These are phyloP conservation scores for Emydoidea blandingii DNA, from an alignment of 2,797 vertebrate species.

Conservation along the genomic window DNA sequence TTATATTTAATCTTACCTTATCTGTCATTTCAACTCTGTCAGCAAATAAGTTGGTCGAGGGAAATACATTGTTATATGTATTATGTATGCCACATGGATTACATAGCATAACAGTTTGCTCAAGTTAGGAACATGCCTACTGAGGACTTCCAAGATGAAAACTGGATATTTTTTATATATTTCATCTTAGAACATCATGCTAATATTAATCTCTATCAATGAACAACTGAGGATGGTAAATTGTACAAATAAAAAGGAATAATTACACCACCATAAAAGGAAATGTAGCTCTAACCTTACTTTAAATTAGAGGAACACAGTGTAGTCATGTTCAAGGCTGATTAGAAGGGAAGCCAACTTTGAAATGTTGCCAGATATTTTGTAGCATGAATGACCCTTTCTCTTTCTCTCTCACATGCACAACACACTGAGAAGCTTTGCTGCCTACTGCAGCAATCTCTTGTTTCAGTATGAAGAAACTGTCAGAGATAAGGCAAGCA, in stretches of 20 bases:
- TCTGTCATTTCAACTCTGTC: background rate
- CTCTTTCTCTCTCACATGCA: background rate
- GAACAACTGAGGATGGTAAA: background rate
- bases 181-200: background rate
- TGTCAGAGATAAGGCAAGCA: conserved; percentile 61
- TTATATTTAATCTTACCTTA: background rate
- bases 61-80: background rate
- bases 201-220: background rate
- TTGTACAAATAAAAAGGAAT: background rate
- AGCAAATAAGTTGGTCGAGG: background rate
- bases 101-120: background rate
- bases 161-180: background rate
- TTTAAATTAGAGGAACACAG: conserved; percentile 27
- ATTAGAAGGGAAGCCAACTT: conserved; percentile 42
- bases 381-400: conserved; percentile 26
- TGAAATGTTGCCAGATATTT: conserved; percentile 62
- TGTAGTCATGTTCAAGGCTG: background rate
- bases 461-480: conserved; percentile 14
- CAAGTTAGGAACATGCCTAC: background rate
- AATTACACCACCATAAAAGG: conserved; percentile 14
- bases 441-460: conserved; percentile 14
- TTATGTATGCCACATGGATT: background rate
- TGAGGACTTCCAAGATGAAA: background rate
- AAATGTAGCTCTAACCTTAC: background rate
- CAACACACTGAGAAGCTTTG: conserved; percentile 11